Conservation (phyloP, 2,888 invertebrate species). For the Anodontia alba region DNA sequence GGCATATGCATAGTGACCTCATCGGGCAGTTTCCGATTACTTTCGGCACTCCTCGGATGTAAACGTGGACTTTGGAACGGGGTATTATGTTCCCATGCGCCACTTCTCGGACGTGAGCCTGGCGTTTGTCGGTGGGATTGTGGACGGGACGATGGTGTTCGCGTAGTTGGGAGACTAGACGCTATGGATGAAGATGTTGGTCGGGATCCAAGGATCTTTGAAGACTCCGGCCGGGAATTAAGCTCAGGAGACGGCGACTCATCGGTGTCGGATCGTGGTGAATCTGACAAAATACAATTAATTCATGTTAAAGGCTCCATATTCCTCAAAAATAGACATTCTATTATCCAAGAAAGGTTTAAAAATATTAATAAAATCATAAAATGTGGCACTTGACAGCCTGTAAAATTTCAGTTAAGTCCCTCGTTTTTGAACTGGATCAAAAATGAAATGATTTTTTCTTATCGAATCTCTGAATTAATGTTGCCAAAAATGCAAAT, state of each 20-base stretch:
- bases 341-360: too few species aligned
- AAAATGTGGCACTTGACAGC: too few species aligned
- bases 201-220: conserved; percentile 1
- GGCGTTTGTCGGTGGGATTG: conserved; percentile 40
- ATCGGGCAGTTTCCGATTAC: conserved; percentile 39
- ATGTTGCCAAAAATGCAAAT: too few species aligned
- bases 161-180: conserved; percentile 1
- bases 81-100: background rate
- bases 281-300: conserved; percentile 52
- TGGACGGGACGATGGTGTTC: conserved; percentile 11
- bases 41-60: conserved; percentile 35
- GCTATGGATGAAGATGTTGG: background rate
- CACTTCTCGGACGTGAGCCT: conserved; percentile 59
- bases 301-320: too few species aligned
- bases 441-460: too few species aligned
- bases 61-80: background rate
- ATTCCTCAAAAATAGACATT: too few species aligned
- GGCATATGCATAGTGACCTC: conserved; percentile 61
- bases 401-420: too few species aligned
- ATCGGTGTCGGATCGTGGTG: conserved; percentile 69
- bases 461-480: too few species aligned
- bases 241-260: conserved; percentile 41
- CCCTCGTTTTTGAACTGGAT: too few species aligned
- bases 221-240: conserved; percentile 43
- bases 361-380: too few species aligned